phyloP scores from a whole-genome alignment of 2,113 vertebrate genomes.

The Colossoma macropomum region DNA sequence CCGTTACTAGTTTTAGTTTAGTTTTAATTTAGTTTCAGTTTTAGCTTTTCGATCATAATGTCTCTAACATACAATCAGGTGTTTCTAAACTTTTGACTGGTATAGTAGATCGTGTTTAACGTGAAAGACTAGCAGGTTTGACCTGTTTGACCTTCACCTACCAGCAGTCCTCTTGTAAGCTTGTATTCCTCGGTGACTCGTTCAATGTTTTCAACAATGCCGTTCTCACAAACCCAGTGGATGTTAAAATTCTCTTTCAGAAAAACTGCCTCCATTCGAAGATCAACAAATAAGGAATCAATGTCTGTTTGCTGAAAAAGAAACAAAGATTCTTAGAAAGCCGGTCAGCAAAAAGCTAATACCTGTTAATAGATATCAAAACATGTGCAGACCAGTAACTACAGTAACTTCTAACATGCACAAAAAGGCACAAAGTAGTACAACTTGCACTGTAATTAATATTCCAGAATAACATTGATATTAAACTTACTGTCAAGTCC shows the following conservation, averaged over 20 bases:
- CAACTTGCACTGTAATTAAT: neutral
- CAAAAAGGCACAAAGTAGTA: neutral
- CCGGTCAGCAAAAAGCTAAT: neutral
- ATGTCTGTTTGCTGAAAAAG: slow-evolving; percentile 78
- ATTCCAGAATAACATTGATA: neutral
- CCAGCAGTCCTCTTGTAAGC: slow-evolving; percentile 81
- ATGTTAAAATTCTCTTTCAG: slow-evolving; percentile 85
- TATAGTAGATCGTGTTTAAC: neutral
- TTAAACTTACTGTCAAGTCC: slow-evolving; percentile 83
- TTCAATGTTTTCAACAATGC: slow-evolving; percentile 86
- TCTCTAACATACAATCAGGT: too few relatives aligned
- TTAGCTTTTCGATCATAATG: too few relatives aligned
- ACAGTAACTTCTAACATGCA: neutral
- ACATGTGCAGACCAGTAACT: neutral
- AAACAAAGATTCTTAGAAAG: neutral
- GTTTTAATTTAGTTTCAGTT: too few relatives aligned
- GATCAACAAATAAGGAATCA: slow-evolving; percentile 82
- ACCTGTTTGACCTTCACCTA: slow-evolving; percentile 63
- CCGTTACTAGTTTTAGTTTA: too few relatives aligned
- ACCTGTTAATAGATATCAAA: neutral
- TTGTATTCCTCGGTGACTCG: slow-evolving; percentile 85
- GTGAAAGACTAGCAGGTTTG: neutral
- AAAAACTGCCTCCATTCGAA: slow-evolving; percentile 78
- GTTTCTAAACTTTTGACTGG: too few relatives aligned
- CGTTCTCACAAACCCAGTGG: slow-evolving; percentile 83